Evolutionary conservation across 2,888 invertebrate genomes (phyloP).

Genomic region (Chaitophorus viminalis): DNA sequence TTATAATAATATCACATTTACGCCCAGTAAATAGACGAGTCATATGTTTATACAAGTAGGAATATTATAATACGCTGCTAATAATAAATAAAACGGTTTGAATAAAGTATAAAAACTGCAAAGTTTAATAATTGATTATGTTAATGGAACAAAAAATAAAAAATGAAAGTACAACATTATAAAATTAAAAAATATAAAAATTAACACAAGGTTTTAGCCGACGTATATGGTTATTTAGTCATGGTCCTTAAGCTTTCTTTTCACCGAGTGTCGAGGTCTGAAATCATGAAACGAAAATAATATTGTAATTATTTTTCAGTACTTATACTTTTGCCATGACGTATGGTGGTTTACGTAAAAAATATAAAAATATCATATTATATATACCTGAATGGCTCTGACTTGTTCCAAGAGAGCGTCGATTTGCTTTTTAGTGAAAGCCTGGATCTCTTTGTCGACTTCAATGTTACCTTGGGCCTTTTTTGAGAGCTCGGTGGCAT

Average conservation of each 20-base stretch:
- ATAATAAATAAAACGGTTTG: not conserved
- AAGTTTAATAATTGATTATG: constrained; percentile 19
- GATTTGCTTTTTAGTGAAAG: constrained; percentile 35
- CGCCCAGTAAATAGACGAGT: no score
- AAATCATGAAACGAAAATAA: constrained; percentile 2
- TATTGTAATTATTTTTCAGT: no score
- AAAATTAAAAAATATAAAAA: constrained; percentile 25
- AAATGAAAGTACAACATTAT: constrained; percentile 7
- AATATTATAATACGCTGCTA: no score
- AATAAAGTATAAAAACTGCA: constrained; percentile 22
- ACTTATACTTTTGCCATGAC: no score
- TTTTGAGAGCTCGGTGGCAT: not conserved
- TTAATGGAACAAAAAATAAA: not conserved
- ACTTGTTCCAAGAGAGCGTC: not conserved
- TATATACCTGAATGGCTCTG: not conserved
- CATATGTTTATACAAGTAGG: no score
- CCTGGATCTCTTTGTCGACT: not conserved
- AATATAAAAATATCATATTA: no score
- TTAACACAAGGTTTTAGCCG: not conserved
- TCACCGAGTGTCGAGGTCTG: not conserved
- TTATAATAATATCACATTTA: no score
- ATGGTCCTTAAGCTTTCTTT: not conserved
- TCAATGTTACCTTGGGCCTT: constrained; percentile 33
- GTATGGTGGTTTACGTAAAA: no score
- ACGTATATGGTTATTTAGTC: not conserved